Evolutionary conservation across 2,113 vertebrate species (phyloP), one percentile per base, ranked within the genome.

Genomic region (Bostrychus sinensis): DNA sequence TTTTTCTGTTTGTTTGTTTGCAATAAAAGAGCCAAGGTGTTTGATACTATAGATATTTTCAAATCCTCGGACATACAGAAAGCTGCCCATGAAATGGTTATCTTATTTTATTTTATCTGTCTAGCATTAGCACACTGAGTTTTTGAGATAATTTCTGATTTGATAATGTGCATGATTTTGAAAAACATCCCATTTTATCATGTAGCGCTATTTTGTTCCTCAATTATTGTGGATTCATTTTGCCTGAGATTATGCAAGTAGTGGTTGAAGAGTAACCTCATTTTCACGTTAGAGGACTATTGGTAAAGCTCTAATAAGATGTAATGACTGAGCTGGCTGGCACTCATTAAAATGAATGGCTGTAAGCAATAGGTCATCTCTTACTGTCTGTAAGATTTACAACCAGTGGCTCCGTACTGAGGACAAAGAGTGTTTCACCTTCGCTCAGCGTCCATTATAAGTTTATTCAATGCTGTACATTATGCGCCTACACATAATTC

Each of bases 321-420:
- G 1, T 77, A 71, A 77, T 78, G 82, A 77, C 57, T 16, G 43
- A 68, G 67, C 20, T 62, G 62, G 36, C 13, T 2, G 59, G 32
- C 56, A 28, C 60, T 74, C 51, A 7, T 23, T 20, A 39, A 41
- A 72, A 81, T 77, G 75, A 82, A 82, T 68, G 11, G 51, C 74
- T 78, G 56, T 74, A 19, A 76, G 72, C 43, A 85, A 68, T 56
- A 77, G 75, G 74, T 75, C 66, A 80, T 78, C 42, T 77, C 73
- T 69, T 43, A 55, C 50, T 62, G 73, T 72, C 77, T 51, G 37
- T 1, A 60, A 80, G 73, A 78, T 81, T 61, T 59, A 83, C 63
- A 61, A 17, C 65, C 23, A 14, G 68, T 66, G 65, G 17, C 62
- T 79, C 73, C 59, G 56, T 32, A 48, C 41, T 11, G 56, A 83